These are phyloP conservation scores for Onychorhynchus coronatus DNA, from an alignment of 2,113 vertebrate genomes.

Conservation along the genomic window DNA sequence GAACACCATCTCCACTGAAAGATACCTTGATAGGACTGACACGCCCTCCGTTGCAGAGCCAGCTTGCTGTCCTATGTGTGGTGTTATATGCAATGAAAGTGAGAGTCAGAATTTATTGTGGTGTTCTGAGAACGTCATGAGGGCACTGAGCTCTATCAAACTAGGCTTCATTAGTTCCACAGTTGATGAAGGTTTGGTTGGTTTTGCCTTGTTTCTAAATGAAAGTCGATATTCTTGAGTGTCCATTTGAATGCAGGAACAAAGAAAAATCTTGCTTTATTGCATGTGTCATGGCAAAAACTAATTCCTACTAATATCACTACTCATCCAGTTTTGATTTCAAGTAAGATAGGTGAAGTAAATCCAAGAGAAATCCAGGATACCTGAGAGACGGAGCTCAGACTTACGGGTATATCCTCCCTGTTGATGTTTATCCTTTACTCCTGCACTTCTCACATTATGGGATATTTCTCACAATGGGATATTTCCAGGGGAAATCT, in stretches of 20 bases:
- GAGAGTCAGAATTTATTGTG: neutral
- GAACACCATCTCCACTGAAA: neutral
- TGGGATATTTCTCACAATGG: neutral
- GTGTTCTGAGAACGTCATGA: neutral
- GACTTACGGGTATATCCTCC: neutral
- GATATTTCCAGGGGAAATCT: neutral
- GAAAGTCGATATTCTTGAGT: neutral
- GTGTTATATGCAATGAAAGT: neutral
- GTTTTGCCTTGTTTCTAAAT: neutral
- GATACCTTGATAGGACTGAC: neutral
- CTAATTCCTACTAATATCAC: neutral
- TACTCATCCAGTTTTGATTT: neutral
- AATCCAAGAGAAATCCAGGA: neutral
- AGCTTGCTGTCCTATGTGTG: neutral
- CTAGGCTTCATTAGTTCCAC: neutral
- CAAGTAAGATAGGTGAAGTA: neutral
- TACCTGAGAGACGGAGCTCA: neutral
- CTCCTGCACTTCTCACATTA: neutral
- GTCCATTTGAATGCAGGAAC: neutral
- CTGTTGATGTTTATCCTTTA: neutral
- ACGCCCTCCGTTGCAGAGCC: neutral
- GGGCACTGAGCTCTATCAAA: neutral
- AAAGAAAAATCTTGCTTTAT: neutral
- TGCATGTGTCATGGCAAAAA: neutral
- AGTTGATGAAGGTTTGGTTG: neutral